Evolutionary conservation across 37 sponge, comb jelly and placozoan genomes (phyloP), one percentile per base, ranked within the genome.

Genomic region (Diacarnus erythraeanus): DNA sequence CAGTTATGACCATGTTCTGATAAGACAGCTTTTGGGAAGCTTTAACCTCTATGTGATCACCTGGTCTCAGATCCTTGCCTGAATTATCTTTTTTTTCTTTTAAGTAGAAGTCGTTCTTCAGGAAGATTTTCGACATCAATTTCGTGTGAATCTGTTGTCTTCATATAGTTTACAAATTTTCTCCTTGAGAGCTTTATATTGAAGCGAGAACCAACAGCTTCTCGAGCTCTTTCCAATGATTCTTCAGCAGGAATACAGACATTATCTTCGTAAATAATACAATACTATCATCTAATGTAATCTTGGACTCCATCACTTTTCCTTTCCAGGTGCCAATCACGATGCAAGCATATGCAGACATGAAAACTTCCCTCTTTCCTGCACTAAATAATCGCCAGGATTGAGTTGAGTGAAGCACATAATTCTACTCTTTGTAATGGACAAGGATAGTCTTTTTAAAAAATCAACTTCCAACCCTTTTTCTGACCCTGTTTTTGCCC

Each of bases 401-500:
- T 75, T 74, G 26, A 82, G 75, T 29, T 82, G 83, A 30, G 75
- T 47, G 56, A 82, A 82, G 5, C 51, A 66, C 21, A n/a, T 0
- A 5, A 82, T 82, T n/a, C 38, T 37, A 37, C 83, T 82, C 67
- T 82, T 82, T 27, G 56, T 74, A 22, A 64, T 66, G 26, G 83
- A 75, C 10, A 75, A 26, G 31, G 66, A 47, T 23, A 64, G 20
- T 15, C 64, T 82, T 2, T 38, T 33, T 23, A 82, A 38, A 18
- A 82, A 74, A 26, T 82, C 75, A 65, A 82, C 47, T 51, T 75
- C 74, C 1, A 82, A 36, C 25, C 83, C 83, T 54, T 82, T 57
- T 0, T 82, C 83, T 17, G 83, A 82, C 3, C 83, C 83, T 23
- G 83, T 82, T 29, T 82, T 82, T 3, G 83, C 83, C 75, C 83